Evolutionary conservation across 1,140 invertebrate species (phyloP).

Genomic region (Drosophila teissieri): DNA sequence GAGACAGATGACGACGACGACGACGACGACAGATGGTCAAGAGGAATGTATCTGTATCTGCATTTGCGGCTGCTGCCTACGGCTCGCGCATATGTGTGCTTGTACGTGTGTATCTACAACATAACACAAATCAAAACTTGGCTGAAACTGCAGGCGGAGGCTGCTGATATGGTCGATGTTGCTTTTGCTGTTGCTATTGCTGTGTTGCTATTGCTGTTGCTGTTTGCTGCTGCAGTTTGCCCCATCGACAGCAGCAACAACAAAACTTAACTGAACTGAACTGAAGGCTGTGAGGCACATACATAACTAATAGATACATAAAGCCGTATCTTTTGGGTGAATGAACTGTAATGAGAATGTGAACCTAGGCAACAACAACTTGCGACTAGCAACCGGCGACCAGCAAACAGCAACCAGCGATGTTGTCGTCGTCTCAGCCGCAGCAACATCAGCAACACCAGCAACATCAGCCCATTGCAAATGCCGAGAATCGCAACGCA

Average conservation of each 20-base stretch:
- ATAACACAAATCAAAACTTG: slow-evolving; percentile 78
- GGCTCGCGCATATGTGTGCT: slow-evolving; percentile 13
- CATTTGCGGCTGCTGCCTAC: slow-evolving; percentile 32
- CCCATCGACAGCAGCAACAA: slow-evolving; percentile 33
- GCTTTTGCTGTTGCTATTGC: slow-evolving; percentile 1
- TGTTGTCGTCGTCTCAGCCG: slow-evolving; percentile 27
- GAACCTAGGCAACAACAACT: slow-evolving; percentile 62
- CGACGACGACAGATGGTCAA: slow-evolving; percentile 57
- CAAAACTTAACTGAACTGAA: slow-evolving; percentile 30
- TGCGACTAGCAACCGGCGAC: slow-evolving; percentile 50
- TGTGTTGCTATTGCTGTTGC: slow-evolving; percentile 7
- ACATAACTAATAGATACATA: slow-evolving; percentile 83
- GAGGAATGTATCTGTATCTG: slow-evolving; percentile 57
- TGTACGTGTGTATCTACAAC: slow-evolving; percentile 54
- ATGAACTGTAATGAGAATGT: slow-evolving; percentile 84
- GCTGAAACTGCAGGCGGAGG: slow-evolving; percentile 63
- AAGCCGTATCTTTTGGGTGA: slow-evolving; percentile 81
- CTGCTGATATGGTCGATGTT: slow-evolving; percentile 22
- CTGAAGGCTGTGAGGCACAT: slow-evolving; percentile 63
- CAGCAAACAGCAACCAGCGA: slow-evolving; percentile 46
- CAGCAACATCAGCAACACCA: slow-evolving; percentile 25
- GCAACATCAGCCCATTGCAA: slow-evolving; percentile 48
- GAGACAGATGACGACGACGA: slow-evolving; percentile 38
- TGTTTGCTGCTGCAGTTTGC: slow-evolving; percentile 20
- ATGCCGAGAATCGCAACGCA: slow-evolving; percentile 74